phyloP scores from a whole-genome alignment of 2,113 vertebrate genomes.

The Psittacus erithacus region DNA sequence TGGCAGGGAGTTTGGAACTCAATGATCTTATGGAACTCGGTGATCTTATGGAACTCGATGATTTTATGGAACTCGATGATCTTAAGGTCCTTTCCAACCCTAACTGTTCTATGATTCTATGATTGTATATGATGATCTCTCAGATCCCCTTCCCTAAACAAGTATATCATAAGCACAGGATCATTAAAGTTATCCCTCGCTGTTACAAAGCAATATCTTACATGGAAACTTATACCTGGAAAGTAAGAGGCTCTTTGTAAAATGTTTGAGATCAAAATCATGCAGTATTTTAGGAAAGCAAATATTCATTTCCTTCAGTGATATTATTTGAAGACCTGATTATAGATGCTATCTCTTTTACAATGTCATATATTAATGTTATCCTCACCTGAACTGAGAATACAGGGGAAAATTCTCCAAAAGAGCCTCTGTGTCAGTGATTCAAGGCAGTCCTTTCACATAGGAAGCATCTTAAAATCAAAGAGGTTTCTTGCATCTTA shows the following conservation, averaged over 20 bases:
- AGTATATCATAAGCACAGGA: neutral
- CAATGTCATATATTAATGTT: neutral
- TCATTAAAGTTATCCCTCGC: neutral
- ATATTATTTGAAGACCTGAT: neutral
- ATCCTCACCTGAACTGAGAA: neutral
- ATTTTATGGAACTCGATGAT: too few relatives aligned
- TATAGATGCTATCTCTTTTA: neutral
- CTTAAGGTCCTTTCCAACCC: too few relatives aligned
- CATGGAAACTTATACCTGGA: neutral
- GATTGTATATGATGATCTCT: neutral
- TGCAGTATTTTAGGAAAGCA: neutral
- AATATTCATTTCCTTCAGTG: neutral
- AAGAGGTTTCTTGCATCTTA: neutral
- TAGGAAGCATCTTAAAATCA: neutral
- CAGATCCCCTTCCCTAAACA: neutral
- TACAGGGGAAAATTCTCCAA: neutral
- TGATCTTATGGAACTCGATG: too few relatives aligned
- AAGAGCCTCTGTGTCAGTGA: neutral
- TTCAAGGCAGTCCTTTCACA: neutral
- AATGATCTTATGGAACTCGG: too few relatives aligned
- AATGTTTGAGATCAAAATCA: neutral
- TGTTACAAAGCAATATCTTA: neutral
- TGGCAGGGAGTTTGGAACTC: too few relatives aligned
- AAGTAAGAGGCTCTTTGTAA: neutral
- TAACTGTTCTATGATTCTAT: too few relatives aligned